Base-by-base conservation (phyloP, 2,888 invertebrate species). In the Beris morrisii region DNA sequence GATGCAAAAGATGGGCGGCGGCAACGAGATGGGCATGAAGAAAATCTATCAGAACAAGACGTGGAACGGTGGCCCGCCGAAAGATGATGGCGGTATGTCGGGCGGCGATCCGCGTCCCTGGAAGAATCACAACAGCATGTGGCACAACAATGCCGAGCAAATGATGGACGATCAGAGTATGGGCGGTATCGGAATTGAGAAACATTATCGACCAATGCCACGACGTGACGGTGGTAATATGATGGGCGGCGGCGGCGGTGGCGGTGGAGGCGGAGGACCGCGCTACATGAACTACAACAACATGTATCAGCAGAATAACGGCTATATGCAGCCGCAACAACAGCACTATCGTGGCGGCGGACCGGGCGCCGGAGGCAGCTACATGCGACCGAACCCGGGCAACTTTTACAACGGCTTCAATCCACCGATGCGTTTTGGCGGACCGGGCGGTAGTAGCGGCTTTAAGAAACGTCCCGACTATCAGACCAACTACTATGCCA, bases 381-480 rank as follows among this genome's bases (percentile, higher is more conserved):
- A 38, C 28, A 56, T 65, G 56, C 46, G 65, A 13, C 65, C 56
- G 50, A 55, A 43, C 13, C 66, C 48, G 11, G n/a, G 30, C 31
- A 46, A 50, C 15, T 44, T 57, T 11, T 58, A 63, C 13, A 67
- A 66, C 32, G 63, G 63, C 15, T 67, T 65, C 11, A 65, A 67
- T 32, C 59, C 59, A 9, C 69, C 64, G 22, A 63, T 48, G 7
- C 67, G 69, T 38, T 69, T 67, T n/a, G 65, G 65, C 44, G 63
- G 59, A 7, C 65, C 65, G 4, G 30, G 43, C 9, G 57, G 44
- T 4, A 45, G 5, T 22, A 46, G 59, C 11, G 46, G 46, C 7
- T 59, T 48, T 2, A 67, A 69, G 38, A 69, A 69, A 44, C 67
- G 69, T 7, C 43, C 59, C 11, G 69, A 69, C 13, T 69, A 65